Conservation (phyloP, 1,140 invertebrate species). For the Bombus haemorrhoidalis region DNA sequence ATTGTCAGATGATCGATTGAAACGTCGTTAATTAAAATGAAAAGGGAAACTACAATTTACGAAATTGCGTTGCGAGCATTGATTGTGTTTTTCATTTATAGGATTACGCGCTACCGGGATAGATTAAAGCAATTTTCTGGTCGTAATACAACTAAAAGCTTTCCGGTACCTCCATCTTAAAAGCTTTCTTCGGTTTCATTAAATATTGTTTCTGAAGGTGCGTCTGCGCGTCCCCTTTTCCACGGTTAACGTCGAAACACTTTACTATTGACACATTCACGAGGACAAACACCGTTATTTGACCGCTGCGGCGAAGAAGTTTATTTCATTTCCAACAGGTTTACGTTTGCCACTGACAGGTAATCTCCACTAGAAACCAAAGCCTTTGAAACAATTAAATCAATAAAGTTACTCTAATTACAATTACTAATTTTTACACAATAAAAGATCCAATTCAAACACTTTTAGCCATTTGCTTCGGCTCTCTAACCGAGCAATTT, state of each 20-base stretch:
- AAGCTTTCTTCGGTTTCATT: conserved; percentile 33
- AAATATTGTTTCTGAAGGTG: conserved; percentile 17
- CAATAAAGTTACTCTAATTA: no score
- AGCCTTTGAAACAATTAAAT: no score
- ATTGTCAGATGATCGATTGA: not conserved
- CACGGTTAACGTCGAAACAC: not conserved
- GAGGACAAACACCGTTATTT: not conserved
- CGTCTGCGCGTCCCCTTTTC: not conserved
- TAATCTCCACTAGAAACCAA: not conserved
- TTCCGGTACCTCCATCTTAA: conserved; percentile 13
- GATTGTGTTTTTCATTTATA: conserved; percentile 21
- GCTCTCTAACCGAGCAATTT: no score
- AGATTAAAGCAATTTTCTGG: conserved; percentile 45
- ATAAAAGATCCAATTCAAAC: not conserved
- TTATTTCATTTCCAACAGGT: not conserved
- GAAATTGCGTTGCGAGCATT: conserved; percentile 24
- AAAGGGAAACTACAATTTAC: conserved; percentile 23
- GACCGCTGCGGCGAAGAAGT: not conserved
- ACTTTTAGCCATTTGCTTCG: no score
- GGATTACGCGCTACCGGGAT: conserved; percentile 13
- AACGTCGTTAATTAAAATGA: conserved; percentile 30
- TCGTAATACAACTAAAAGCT: conserved; percentile 43
- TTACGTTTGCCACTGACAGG: not conserved
- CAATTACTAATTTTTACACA: not conserved
- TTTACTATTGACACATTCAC: not conserved